Conservation (phyloP, 2,113 vertebrate species). For the Tachysurus fulvidraco region DNA sequence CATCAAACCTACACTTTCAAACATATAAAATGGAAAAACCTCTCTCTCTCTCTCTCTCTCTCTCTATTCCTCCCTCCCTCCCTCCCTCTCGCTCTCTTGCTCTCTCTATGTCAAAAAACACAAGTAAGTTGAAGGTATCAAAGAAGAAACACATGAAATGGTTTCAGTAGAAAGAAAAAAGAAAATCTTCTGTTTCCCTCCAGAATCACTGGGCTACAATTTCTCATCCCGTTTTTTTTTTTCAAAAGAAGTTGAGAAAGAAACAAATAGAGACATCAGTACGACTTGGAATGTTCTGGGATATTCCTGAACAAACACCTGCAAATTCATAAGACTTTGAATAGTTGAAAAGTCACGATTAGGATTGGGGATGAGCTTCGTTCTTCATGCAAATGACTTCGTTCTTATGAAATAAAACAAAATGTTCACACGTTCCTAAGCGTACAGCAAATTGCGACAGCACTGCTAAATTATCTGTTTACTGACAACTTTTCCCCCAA, state of each 20-base stretch:
- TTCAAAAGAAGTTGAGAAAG: neutral
- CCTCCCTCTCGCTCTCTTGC: neutral
- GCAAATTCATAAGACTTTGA: neutral
- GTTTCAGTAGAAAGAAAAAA: neutral
- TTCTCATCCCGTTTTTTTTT: neutral
- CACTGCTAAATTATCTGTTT: no score
- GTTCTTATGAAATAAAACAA: neutral
- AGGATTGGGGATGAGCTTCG: neutral
- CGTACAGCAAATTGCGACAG: no score
- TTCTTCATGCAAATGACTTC: neutral
- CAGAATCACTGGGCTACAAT: neutral
- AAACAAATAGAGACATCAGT: constrained; percentile 20
- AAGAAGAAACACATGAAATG: neutral
- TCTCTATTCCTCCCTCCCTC: neutral
- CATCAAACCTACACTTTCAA: neutral
- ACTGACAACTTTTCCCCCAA: no score
- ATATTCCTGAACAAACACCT: neutral
- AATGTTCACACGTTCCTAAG: neutral
- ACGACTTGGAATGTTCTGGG: neutral
- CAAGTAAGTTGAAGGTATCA: neutral
- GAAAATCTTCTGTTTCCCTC: neutral
- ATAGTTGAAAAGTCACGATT: neutral
- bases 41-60: neutral
- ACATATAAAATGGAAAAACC: neutral
- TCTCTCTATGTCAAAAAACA: neutral